These are phyloP conservation scores for Apotomis turbidana DNA, from an alignment of 2,888 invertebrate genomes.

Conservation along the genomic window DNA sequence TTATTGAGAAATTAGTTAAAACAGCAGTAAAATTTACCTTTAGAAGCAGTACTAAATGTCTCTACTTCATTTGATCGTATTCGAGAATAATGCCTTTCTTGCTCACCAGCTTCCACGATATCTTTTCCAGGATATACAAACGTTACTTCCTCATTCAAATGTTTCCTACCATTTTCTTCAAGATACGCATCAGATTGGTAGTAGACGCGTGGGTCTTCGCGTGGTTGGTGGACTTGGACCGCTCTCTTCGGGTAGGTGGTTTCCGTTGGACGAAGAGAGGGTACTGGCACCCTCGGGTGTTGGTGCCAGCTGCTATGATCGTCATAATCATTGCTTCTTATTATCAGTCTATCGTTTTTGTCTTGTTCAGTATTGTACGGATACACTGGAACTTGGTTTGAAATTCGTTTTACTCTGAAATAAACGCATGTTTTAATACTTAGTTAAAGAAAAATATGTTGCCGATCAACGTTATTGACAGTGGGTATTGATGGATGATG, in stretches of 20 bases:
- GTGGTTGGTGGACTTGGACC: conserved; percentile 66
- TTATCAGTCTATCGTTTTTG: conserved; percentile 49
- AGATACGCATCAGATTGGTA: conserved; percentile 76
- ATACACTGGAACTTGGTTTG: conserved; percentile 46
- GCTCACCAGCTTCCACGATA: conserved; percentile 59
- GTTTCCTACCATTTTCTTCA: conserved; percentile 67
- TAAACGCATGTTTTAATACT: conserved; percentile 16
- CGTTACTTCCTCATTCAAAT: conserved; percentile 67
- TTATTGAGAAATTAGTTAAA: not conserved
- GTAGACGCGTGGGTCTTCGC: conserved; percentile 74
- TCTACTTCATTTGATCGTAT: conserved; percentile 12
- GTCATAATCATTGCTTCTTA: conserved; percentile 68
- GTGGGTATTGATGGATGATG: too few species aligned
- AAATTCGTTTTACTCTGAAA: conserved; percentile 62
- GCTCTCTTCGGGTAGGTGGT: conserved; percentile 54
- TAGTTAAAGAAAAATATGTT: too few species aligned
- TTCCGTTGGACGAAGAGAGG: conserved; percentile 56
- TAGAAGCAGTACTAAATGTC: not conserved
- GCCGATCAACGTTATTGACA: too few species aligned
- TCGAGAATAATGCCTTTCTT: conserved; percentile 19
- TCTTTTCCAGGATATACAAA: conserved; percentile 67
- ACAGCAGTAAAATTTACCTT: conserved; percentile 15
- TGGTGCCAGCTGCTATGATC: conserved; percentile 67
- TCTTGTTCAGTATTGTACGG: conserved; percentile 44
- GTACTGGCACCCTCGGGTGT: conserved; percentile 57